A percentile compares a stretch with the other conserved stretches of the same genome.
phyloP scores from a whole-genome alignment of 2,113 vertebrate genomes.

The Ariopsis seemanni region DNA sequence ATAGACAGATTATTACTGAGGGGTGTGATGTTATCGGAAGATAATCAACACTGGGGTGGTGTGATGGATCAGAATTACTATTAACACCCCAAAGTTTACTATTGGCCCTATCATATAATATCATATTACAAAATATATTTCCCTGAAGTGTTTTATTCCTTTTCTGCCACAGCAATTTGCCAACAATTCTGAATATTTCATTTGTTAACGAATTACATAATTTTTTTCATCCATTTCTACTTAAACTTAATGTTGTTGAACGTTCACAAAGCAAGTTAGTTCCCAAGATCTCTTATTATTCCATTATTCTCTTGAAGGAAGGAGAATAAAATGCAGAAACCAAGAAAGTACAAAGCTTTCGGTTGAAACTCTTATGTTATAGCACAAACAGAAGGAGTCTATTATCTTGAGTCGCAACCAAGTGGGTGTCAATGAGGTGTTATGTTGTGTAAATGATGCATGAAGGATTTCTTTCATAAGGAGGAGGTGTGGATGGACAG shows the following conservation, averaged over 20 bases:
- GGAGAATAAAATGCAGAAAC: too few species aligned
- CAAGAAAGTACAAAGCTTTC: neutral
- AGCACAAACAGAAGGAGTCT: neutral
- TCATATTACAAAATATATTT: too few species aligned
- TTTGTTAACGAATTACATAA: neutral
- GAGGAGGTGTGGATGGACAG: neutral
- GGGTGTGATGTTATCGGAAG: neutral
- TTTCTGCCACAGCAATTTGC: neutral
- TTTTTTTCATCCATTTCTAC: neutral
- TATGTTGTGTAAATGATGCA: neutral
- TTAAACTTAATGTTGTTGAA: too few species aligned
- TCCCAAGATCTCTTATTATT: too few species aligned
- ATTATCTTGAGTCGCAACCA: neutral
- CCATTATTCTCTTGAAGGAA: too few species aligned
- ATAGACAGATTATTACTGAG: neutral
- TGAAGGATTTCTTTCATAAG: slow-evolving; percentile 1
- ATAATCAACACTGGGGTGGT: neutral
- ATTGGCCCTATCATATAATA: too few species aligned
- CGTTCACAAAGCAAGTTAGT: neutral
- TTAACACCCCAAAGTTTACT: too few species aligned
- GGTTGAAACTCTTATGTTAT: neutral
- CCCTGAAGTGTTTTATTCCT: too few species aligned
- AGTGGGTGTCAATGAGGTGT: neutral
- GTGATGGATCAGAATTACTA: too few species aligned
- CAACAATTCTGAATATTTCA: neutral